Conservation (phyloP, 2,113 vertebrate species). For the Brienomyrus brachyistius region DNA sequence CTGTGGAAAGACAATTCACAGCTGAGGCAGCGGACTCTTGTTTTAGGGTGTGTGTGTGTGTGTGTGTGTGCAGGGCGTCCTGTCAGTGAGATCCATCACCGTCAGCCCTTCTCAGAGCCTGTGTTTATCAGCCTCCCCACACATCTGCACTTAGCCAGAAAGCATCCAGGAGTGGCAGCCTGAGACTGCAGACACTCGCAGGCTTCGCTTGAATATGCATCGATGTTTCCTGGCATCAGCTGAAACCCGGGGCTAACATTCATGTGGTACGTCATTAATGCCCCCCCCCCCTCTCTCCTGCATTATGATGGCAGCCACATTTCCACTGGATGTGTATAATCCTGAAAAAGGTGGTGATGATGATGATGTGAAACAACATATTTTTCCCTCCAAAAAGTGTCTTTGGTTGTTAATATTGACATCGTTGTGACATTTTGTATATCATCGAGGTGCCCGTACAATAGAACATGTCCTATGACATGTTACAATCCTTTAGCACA, state of each 20-base stretch:
- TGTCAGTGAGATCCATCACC: constrained; percentile 2
- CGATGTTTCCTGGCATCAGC: neutral
- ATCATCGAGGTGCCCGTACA: neutral
- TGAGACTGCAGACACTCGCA: neutral
- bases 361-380: neutral
- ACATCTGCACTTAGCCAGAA: constrained; percentile 6
- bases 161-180: neutral
- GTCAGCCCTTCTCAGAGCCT: neutral
- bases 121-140: constrained; percentile 16
- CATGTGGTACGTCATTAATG: neutral
- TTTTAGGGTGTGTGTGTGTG: neutral
- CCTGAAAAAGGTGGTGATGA: neutral
- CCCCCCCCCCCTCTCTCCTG: too few relatives aligned
- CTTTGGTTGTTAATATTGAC: neutral
- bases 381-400: neutral
- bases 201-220: neutral
- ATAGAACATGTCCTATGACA: neutral
- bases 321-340: neutral
- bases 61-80: neutral
- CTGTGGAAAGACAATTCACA: neutral
- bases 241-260: neutral
- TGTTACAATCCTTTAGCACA: neutral
- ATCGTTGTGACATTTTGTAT: neutral
- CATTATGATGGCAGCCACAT: neutral
- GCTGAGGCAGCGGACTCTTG: neutral